Conservation (phyloP, 2,888 invertebrate genomes). For the Pheosia gnoma region DNA sequence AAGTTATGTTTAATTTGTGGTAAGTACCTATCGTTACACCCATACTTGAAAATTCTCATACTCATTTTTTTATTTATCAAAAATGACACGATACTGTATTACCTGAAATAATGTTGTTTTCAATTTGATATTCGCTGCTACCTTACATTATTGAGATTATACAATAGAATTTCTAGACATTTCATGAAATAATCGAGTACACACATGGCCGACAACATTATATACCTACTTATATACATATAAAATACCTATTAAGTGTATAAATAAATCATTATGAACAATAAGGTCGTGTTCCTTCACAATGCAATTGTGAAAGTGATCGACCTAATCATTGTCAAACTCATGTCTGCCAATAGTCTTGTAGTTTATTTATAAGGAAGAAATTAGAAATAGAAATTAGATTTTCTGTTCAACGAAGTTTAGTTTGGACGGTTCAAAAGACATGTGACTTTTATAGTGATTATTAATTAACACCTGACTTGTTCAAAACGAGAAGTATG, state of each 20-base stretch:
- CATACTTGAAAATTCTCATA: no score
- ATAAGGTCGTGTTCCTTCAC: conserved; percentile 1
- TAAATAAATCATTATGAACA: conserved; percentile 5
- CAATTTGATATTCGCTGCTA: no score
- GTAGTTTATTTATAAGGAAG: not conserved
- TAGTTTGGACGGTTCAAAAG: not conserved
- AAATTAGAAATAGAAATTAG: no score
- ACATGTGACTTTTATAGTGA: no score
- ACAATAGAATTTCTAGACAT: not conserved
- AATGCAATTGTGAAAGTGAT: conserved; percentile 7
- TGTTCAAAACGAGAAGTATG: no score
- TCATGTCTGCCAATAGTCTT: conserved; percentile 2
- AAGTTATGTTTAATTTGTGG: no score
- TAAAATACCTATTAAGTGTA: conserved; percentile 1
- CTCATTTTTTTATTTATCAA: no score
- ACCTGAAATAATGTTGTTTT: no score
- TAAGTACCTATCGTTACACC: no score
- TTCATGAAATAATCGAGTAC: not conserved
- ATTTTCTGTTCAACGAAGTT: no score
- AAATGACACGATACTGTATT: no score
- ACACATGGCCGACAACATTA: not conserved
- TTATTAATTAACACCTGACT: no score
- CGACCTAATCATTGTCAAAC: not conserved
- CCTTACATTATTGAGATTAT: not conserved
- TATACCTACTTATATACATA: not conserved